Evolutionary conservation across 2,888 invertebrate species (phyloP).

Genomic region (Conus canariensis): DNA sequence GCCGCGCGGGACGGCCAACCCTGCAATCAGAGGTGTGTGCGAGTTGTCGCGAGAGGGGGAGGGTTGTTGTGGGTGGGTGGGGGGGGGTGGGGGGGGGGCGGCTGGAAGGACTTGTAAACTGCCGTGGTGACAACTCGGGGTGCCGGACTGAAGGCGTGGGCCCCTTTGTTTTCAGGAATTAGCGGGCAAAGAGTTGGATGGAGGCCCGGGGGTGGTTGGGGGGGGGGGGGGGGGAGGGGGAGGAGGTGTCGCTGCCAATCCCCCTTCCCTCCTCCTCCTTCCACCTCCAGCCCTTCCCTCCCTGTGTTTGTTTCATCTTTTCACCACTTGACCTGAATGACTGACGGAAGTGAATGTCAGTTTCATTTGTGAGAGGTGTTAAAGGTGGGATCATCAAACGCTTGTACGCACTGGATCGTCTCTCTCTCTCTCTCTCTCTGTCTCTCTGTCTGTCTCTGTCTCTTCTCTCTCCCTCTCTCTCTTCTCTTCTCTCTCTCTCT

Average conservation of each 20-base stretch:
- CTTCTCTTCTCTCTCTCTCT: neutral
- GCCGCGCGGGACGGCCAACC: neutral
- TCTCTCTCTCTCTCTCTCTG: neutral
- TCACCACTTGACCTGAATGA: neutral
- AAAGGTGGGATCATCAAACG: neutral
- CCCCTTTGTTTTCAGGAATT: constrained; percentile 41
- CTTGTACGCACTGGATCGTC: too few species aligned
- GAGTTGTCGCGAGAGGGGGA: neutral
- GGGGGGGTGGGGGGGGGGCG: neutral
- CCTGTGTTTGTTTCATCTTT: neutral
- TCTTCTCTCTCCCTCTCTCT: constrained; percentile 9
- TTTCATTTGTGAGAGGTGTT: neutral
- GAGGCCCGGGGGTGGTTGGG: neutral
- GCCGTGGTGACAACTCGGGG: constrained; percentile 38
- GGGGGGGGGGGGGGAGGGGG: neutral
- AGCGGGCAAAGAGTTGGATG: neutral
- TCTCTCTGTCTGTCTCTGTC: neutral
- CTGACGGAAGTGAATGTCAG: neutral
- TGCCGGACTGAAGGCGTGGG: constrained; percentile 17
- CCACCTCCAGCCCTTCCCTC: neutral
- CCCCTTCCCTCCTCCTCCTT: neutral
- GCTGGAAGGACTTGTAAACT: constrained; percentile 7
- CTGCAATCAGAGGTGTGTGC: constrained; percentile 26
- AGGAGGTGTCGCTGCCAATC: too few species aligned
- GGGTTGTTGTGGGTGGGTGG: neutral